Percentiles rank a stretch among this genome's conserved stretches.
Conservation (phyloP, 2,888 invertebrate species). For the Dromius quadrimaculatus region DNA sequence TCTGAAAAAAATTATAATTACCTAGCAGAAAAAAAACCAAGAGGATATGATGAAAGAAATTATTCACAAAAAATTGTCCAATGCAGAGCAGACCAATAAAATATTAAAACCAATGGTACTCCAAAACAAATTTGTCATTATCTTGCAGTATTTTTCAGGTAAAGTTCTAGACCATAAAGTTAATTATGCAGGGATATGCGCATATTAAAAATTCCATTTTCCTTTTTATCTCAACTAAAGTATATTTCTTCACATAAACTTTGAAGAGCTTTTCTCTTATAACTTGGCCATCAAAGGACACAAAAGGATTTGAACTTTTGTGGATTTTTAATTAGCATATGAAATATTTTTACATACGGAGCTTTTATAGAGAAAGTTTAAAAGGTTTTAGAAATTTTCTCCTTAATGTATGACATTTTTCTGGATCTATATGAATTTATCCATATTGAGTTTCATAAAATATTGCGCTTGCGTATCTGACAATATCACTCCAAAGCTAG, state of each 20-base stretch:
- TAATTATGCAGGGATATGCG: constrained; percentile 38
- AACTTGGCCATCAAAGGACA: constrained; percentile 26
- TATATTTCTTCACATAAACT: constrained; percentile 29
- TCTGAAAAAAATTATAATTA: too few species aligned
- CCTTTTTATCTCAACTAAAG: constrained; percentile 38
- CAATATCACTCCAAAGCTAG: too few species aligned
- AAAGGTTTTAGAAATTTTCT: too few species aligned
- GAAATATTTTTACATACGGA: constrained; percentile 12
- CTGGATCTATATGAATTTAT: too few species aligned
- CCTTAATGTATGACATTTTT: too few species aligned
- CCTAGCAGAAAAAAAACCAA: too few species aligned
- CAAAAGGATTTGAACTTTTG: constrained; percentile 33
- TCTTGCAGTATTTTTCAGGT: constrained; percentile 27
- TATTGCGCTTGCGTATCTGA: too few species aligned
- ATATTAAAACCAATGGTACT: constrained; percentile 21
- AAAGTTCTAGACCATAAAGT: constrained; percentile 27
- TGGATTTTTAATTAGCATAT: constrained; percentile 32
- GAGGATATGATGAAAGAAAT: too few species aligned
- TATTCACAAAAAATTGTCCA: too few species aligned
- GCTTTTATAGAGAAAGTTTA: constrained; percentile 15
- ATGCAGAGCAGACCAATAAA: background rate
- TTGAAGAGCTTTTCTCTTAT: constrained; percentile 5
- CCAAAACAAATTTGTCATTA: constrained; percentile 23
- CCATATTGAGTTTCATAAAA: too few species aligned
- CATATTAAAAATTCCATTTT: constrained; percentile 42